Evolutionary conservation across 2,797 vertebrate species (phyloP).

Genomic region (Chrysocyon brachyurus): DNA sequence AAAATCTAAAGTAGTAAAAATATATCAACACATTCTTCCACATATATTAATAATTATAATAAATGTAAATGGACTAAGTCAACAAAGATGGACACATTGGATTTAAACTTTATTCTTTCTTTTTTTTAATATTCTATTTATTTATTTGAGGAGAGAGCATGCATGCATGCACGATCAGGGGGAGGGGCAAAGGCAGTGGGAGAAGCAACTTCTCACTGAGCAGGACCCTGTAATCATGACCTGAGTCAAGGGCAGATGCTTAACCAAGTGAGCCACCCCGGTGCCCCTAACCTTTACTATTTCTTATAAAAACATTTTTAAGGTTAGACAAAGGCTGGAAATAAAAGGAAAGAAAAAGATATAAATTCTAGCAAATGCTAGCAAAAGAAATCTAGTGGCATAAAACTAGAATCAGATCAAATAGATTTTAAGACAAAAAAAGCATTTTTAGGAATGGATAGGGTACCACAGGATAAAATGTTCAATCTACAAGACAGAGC

Average conservation of each 20-base stretch:
- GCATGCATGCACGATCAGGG: no score
- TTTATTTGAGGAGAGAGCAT: not conserved
- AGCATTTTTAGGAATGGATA: not conserved
- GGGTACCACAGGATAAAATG: not conserved
- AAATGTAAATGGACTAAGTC: not conserved
- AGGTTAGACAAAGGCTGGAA: not conserved
- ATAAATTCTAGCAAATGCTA: not conserved
- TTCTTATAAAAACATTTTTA: not conserved
- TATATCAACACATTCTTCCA: not conserved
- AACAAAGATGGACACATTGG: not conserved
- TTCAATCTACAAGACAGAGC: not conserved
- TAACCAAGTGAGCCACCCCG: not conserved
- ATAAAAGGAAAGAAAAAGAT: not conserved
- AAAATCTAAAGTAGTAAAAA: not conserved
- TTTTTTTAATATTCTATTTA: not conserved
- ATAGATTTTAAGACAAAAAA: slow-evolving; percentile 1
- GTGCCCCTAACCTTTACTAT: not conserved
- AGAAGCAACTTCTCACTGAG: not conserved
- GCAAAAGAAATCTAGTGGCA: slow-evolving; percentile 8
- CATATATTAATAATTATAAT: not conserved
- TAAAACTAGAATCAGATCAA: not conserved
- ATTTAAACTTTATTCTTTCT: not conserved
- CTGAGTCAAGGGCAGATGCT: not conserved
- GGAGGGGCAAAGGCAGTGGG: no score
- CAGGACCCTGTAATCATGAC: not conserved